Conservation (phyloP, 2,113 vertebrate species). For the Polypterus bichir region DNA sequence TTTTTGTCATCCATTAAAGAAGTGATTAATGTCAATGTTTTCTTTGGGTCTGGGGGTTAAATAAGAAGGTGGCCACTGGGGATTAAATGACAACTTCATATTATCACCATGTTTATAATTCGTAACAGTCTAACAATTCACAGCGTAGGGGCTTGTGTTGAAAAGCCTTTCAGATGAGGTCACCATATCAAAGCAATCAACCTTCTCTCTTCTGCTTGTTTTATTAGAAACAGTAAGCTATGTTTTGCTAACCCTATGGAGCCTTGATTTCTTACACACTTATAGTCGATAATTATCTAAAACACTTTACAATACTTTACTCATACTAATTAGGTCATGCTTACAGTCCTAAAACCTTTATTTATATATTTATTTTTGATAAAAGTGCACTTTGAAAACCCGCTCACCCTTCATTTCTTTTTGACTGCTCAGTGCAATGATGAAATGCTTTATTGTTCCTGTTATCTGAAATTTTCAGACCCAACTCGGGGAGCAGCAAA, state of each 20-base stretch:
- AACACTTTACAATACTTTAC: too few species aligned
- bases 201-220: background rate
- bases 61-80: background rate
- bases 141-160: background rate
- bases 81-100: conserved; percentile 2
- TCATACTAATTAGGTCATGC: too few species aligned
- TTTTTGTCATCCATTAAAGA: background rate
- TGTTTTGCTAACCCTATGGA: conserved; percentile 1
- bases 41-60: background rate
- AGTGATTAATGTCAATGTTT: conserved; percentile 1
- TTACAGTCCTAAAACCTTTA: too few species aligned
- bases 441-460: too few species aligned
- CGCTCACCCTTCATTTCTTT: too few species aligned
- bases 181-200: conserved; percentile 5
- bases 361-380: too few species aligned
- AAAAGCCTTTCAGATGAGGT: conserved; percentile 6
- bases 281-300: too few species aligned
- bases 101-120: background rate
- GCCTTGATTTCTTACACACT: background rate
- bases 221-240: conserved; percentile 4
- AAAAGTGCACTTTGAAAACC: too few species aligned
- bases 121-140: conserved; percentile 2
- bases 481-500: too few species aligned
- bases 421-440: too few species aligned
- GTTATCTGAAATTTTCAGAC: too few species aligned